Base-by-base conservation (phyloP, 2,113 vertebrate species). In the Dicerorhinus sumatrensis region DNA sequence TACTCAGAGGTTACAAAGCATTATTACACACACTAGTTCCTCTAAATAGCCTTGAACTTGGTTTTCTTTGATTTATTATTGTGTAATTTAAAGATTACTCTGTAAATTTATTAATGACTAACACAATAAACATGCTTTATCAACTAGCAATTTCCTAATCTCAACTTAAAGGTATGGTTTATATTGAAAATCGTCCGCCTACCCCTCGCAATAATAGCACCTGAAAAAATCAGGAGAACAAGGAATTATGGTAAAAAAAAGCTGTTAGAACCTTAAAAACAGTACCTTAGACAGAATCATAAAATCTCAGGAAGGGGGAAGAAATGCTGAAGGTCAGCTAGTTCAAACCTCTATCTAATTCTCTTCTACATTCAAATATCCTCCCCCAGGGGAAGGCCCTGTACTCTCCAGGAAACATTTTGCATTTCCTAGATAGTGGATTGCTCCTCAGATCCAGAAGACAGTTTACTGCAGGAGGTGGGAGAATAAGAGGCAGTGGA, bases 1-100 rank as follows among this genome's bases (percentile, higher is more conserved):
- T 60, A 46, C 39, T 82, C 36, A 83, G 46, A 85, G 42, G 3
- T 91, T 93, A 58, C 9, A 75, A 80, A 95, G 48, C 25, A 75
- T 25, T 81, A n/a, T 88, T 91, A 91, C 2, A 72, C 23, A 79
- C 5, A 79, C 0, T 25, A 36, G 3, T 76, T 85, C 56, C 79
- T 93, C 56, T 89, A 63, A 70, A 67, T 36, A 75, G 31, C 31
- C 13, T 56, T 94, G 81, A 96, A 60, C 39, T 87, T 81, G 10
- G 11, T 79, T 88, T 94, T 80, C 80, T 83, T 76, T 89, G 77
- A 62, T 76, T 77, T 86, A 89, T 91, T 93, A 63, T 51, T 83
- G 31, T 97, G 33, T 89, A 42, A 89, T 91, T 96, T 86, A 88
- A 91, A 91, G 48, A 75, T 75, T 51, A 83, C 58, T 51, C 31